These are phyloP conservation scores for Mythimna vitellina DNA, from an alignment of 2,888 invertebrate genomes.

Conservation along the genomic window DNA sequence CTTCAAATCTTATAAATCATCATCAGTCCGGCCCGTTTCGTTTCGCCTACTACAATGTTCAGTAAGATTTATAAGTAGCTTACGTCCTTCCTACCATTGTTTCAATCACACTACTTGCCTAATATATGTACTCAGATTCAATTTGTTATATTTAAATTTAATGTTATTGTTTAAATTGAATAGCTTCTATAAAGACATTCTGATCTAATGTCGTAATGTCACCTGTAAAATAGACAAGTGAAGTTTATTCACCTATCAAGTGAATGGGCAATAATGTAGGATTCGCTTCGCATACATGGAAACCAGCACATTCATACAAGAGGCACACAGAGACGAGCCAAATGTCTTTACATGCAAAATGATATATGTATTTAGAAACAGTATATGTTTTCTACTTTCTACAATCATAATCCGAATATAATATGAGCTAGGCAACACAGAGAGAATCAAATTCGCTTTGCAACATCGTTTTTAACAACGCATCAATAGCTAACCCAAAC, in stretches of 20 bases:
- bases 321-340: conserved; percentile 6
- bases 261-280: conserved; percentile 39
- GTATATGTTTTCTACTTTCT: conserved; percentile 29
- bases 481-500: not conserved
- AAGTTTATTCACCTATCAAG: conserved; percentile 36
- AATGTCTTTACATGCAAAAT: conserved; percentile 10
- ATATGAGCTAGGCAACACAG: conserved; percentile 38
- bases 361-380: conserved; percentile 4
- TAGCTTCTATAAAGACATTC: conserved; percentile 36
- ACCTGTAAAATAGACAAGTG: conserved; percentile 28
- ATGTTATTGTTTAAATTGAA: conserved; percentile 39
- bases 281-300: conserved; percentile 54
- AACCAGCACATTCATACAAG: conserved; percentile 8
- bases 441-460: conserved; percentile 42
- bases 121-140: conserved; percentile 14
- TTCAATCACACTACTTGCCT: conserved; percentile 26
- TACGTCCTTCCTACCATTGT: conserved; percentile 46
- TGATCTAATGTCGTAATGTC: conserved; percentile 38
- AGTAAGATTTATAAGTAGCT: conserved; percentile 50
- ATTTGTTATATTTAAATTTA: conserved; percentile 47
- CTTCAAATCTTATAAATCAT: conserved; percentile 49
- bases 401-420: not conserved
- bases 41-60: conserved; percentile 50
- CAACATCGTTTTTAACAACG: conserved; percentile 12
- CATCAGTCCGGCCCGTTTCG: conserved; percentile 30